Evolutionary conservation across 2,888 invertebrate species (phyloP), one percentile per base, ranked within the genome.

Genomic region (Cabera pusaria): DNA sequence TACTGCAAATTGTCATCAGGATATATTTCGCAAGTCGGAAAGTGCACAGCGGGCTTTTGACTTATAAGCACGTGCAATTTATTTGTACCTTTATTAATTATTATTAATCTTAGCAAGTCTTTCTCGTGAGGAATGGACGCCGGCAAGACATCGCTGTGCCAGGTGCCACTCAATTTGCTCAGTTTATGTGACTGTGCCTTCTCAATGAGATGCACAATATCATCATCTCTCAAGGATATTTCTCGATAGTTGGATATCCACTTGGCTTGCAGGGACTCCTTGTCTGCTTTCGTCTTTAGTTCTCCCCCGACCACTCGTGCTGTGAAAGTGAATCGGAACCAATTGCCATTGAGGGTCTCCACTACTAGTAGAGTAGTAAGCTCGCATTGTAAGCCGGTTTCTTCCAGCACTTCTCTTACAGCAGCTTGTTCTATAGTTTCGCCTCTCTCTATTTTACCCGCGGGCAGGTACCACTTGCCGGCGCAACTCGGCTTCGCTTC

Each of bases 401-500:
- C 99, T 79, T 99, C 99, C 27, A 94, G 82, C n/a, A 99, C 97
- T 85, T 99, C 99, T 53, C 99, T 91, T 49, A 92, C 91, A 1
- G 95, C 95, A 6, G 97, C 98, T 63, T 97, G 95, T 73, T 92
- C 88, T 35, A 99, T 93, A 43, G 93, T 94, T 88, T 99, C 98
- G 19, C 95, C 95, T 36, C 93, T 93, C 71, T 98, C 97, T 90
- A 99, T 95, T 42, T 97, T 92, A 3, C 99, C 99, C 28, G 98
- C 99, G 5, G 99, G 99, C 49, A 99, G 87, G 82, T 99, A 99
- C 99, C 99, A 98, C 77, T 95, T 95, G 20, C 98, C 98, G 33
- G 95, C 94, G 77, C 98, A 99, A 38, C 94, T 94, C 69, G 94
- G 93, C 78, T 99, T 98, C 0, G 98, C 98, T 83, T 99, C 99